Percentiles rank a stretch among this genome's conserved stretches.
These are phyloP conservation scores for Nyctibius bracteatus DNA, from an alignment of 2,113 vertebrate species.

Conservation along the genomic window DNA sequence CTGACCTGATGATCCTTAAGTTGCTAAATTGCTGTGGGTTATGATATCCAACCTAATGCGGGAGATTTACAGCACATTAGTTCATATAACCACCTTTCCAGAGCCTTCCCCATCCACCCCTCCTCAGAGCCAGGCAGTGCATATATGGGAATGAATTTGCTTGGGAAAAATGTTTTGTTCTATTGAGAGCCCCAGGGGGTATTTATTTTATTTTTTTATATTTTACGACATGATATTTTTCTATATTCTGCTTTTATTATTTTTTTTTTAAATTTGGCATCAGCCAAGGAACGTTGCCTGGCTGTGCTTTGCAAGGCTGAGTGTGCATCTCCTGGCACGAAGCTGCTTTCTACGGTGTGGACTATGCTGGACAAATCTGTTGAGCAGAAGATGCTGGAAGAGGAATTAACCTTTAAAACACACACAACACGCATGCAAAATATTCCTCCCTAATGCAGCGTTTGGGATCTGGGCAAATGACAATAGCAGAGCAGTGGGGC, in stretches of 20 bases:
- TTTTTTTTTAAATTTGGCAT: neutral
- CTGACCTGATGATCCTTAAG: neutral
- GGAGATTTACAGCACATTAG: neutral
- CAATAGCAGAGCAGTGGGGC: neutral
- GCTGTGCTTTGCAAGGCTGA: neutral
- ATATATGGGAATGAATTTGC: neutral
- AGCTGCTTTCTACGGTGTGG: neutral
- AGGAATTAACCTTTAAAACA: slow-evolving; percentile 23
- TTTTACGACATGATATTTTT: neutral
- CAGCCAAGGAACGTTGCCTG: neutral
- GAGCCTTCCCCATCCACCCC: neutral
- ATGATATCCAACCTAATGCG: neutral
- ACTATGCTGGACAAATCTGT: neutral
- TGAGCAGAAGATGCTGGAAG: slow-evolving; percentile 3
- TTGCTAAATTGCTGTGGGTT: neutral
- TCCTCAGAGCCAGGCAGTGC: neutral
- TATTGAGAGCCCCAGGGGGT: neutral
- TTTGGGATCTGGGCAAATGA: slow-evolving; percentile 1
- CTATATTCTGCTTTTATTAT: neutral
- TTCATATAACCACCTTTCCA: neutral
- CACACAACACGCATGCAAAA: fast-evolving
- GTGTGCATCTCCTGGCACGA: neutral
- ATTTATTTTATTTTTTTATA: neutral
- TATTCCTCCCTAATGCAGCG: neutral
- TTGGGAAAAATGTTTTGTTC: neutral